Evolutionary conservation across 2,888 invertebrate genomes (phyloP).

Genomic region (Spisula subtruncata): DNA sequence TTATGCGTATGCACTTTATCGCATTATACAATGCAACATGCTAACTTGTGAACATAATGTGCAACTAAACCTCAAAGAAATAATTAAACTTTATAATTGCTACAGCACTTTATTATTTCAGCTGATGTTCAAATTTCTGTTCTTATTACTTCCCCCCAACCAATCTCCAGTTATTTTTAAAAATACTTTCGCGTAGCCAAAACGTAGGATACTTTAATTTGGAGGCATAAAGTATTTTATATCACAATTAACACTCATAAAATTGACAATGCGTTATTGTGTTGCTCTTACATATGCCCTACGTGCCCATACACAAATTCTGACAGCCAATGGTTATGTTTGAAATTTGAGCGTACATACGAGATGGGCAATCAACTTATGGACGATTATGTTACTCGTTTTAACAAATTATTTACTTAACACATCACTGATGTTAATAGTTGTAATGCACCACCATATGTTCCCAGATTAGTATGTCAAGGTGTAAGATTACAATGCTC

Average conservation of each 20-base stretch:
- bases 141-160: background rate
- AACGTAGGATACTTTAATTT: background rate
- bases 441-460: background rate
- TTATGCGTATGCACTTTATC: too few species aligned
- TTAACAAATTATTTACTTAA: too few species aligned
- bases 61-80: too few species aligned
- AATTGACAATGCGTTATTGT: background rate
- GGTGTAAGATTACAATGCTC: background rate
- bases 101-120: too few species aligned
- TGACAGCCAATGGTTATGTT: background rate
- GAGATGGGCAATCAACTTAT: background rate
- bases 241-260: background rate
- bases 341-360: background rate
- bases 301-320: background rate
- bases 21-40: too few species aligned
- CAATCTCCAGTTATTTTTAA: background rate
- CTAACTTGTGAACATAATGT: too few species aligned
- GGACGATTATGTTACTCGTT: too few species aligned
- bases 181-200: background rate
- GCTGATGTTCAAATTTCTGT: background rate
- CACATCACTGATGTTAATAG: background rate
- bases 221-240: background rate
- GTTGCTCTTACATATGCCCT: background rate
- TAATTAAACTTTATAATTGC: too few species aligned
- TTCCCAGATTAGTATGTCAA: background rate